Conservation (phyloP, 2,888 invertebrate genomes). For the Synergus laeviventris region DNA sequence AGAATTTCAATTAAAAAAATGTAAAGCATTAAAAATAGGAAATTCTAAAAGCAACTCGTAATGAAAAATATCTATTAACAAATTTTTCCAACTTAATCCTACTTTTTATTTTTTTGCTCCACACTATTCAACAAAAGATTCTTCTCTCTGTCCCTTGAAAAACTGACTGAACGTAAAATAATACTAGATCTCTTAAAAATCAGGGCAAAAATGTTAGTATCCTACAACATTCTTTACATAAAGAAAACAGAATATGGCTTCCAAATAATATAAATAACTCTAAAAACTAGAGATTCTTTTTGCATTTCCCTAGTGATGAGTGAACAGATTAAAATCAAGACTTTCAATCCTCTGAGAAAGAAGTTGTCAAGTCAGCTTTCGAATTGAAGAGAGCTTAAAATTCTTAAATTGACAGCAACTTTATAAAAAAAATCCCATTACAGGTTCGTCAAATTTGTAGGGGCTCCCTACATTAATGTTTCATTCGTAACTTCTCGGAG, state of each 20-base stretch:
- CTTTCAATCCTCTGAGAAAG: neutral
- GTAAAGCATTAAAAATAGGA: no score
- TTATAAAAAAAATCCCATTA: neutral
- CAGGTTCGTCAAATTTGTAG: conserved; percentile 9
- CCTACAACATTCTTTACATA: neutral
- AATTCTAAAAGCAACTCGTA: neutral
- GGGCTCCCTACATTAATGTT: neutral
- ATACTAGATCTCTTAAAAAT: neutral
- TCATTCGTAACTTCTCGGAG: neutral
- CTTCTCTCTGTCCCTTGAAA: neutral
- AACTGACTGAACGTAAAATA: neutral
- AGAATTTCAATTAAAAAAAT: neutral
- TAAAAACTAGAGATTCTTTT: neutral
- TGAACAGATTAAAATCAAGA: neutral
- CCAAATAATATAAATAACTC: neutral
- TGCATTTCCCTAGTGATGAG: neutral
- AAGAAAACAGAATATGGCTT: neutral
- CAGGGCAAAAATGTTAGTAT: neutral
- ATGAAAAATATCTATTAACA: no score
- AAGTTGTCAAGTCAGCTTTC: neutral
- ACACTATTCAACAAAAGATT: neutral
- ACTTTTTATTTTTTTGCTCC: neutral
- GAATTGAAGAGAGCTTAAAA: neutral
- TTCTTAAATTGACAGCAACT: neutral
- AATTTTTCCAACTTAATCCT: no score